Evolutionary conservation across 2,888 invertebrate genomes (phyloP).

Genomic region (Lasioglossum malachurum): DNA sequence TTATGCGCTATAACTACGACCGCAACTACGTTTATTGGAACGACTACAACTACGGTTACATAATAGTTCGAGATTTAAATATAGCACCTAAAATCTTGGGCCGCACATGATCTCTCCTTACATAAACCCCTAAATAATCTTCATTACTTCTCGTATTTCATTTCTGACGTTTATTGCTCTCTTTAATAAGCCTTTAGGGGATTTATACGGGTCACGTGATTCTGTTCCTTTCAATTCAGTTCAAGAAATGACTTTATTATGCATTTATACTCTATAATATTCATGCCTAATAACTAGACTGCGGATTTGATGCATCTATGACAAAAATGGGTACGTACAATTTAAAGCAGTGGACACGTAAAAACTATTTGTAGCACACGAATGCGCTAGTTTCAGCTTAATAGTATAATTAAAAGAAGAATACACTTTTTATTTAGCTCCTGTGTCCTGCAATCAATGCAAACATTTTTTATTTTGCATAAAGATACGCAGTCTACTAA

Average conservation of each 20-base stretch:
- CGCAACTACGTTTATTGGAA: neutral
- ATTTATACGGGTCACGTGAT: slow-evolving; percentile 11
- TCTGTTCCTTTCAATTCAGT: neutral
- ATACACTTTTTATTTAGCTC: too few relatives aligned
- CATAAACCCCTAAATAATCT: slow-evolving; percentile 12
- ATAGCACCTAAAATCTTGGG: slow-evolving; percentile 19
- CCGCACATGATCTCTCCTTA: slow-evolving; percentile 4
- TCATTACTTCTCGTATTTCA: slow-evolving; percentile 24
- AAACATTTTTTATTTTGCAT: too few relatives aligned
- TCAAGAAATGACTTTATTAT: neutral
- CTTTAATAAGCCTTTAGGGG: neutral
- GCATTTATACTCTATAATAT: neutral
- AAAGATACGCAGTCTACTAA: too few relatives aligned
- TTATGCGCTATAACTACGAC: neutral
- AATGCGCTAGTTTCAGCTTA: too few relatives aligned
- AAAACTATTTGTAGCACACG: too few relatives aligned
- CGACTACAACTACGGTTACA: slow-evolving; percentile 3
- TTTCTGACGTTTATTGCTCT: slow-evolving; percentile 22
- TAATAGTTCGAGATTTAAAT: slow-evolving; percentile 31
- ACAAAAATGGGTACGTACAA: too few relatives aligned
- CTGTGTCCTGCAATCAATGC: too few relatives aligned
- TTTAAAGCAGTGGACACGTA: too few relatives aligned
- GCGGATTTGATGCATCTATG: too few relatives aligned
- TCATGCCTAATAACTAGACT: neutral
- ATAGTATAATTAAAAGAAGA: too few relatives aligned